phyloP scores from a whole-genome alignment of 2,113 vertebrate species.

The Thamnaconus septentrionalis region DNA sequence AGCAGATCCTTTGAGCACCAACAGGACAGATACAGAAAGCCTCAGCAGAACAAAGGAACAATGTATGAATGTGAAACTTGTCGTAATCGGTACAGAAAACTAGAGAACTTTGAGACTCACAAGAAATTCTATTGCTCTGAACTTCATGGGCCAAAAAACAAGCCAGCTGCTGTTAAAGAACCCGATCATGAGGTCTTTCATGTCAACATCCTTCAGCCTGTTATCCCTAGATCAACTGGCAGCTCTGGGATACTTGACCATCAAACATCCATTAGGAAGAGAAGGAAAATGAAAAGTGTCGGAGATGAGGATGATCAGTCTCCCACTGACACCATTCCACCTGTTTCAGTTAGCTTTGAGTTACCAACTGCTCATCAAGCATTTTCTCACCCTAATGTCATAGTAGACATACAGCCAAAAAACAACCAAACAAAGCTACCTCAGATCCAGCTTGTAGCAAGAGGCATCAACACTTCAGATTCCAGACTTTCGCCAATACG shows the following conservation, averaged over 20 bases:
- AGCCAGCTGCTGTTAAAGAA: slow-evolving; percentile 79
- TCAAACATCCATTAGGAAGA: slow-evolving; percentile 88
- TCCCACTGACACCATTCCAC: slow-evolving; percentile 79
- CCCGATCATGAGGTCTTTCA: slow-evolving; percentile 81
- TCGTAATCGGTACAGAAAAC: slow-evolving; percentile 91
- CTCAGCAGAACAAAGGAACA: slow-evolving; percentile 88
- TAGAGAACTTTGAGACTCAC: slow-evolving; percentile 98
- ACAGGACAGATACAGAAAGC: slow-evolving; percentile 85
- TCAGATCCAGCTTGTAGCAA: slow-evolving; percentile 81
- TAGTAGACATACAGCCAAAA: slow-evolving; percentile 72
- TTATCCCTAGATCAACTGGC: slow-evolving; percentile 76
- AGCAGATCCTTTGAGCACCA: slow-evolving; percentile 83
- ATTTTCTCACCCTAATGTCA: slow-evolving; percentile 65
- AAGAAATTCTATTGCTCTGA: slow-evolving; percentile 99
- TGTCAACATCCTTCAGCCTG: slow-evolving; percentile 75
- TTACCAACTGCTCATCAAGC: slow-evolving; percentile 56
- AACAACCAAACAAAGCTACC: slow-evolving; percentile 74
- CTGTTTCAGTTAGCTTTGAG: slow-evolving; percentile 78
- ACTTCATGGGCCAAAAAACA: slow-evolving; percentile 95
- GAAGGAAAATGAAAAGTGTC: slow-evolving; percentile 97
- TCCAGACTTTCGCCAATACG: slow-evolving; percentile 74
- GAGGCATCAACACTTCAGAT: slow-evolving; percentile 73
- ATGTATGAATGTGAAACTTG: slow-evolving; percentile 99
- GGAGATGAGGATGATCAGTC: slow-evolving; percentile 95
- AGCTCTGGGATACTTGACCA: slow-evolving; percentile 84